phyloP scores from a whole-genome alignment of 2,888 invertebrate species.

The Caenorhabditis auriculariae region DNA sequence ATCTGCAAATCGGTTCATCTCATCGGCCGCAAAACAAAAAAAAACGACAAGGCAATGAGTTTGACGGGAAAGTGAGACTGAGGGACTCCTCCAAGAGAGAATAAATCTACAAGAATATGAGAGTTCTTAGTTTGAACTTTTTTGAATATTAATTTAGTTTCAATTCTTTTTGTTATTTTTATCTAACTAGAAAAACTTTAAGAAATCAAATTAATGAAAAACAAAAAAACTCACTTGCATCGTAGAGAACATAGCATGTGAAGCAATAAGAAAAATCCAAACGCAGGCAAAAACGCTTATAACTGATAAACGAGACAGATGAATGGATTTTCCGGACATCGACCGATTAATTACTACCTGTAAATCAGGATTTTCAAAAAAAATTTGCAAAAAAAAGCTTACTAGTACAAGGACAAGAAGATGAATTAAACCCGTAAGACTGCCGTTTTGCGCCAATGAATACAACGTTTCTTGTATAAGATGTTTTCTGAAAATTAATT shows the following conservation, averaged over 20 bases:
- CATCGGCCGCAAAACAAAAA: too few species aligned
- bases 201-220: too few species aligned
- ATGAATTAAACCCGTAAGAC: conserved; percentile 57
- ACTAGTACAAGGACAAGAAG: conserved; percentile 59
- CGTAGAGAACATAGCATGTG: conserved; percentile 58
- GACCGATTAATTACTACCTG: conserved; percentile 58
- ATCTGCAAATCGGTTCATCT: conserved; percentile 17
- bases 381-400: not conserved
- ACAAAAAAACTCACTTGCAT: conserved; percentile 48
- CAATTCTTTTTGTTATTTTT: not conserved
- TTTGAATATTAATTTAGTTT: not conserved
- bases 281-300: conserved; percentile 54
- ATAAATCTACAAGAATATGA: too few species aligned
- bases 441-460: conserved; percentile 60
- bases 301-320: conserved; percentile 50
- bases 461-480: conserved; percentile 59
- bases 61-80: too few species aligned
- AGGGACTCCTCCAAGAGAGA: too few species aligned
- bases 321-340: conserved; percentile 60
- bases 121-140: too few species aligned
- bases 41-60: too few species aligned
- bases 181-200: too few species aligned
- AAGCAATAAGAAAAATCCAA: conserved; percentile 56
- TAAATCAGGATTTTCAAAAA: not conserved
- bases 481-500: conserved; percentile 38